phyloP scores from a whole-genome alignment of 2,113 vertebrate species.

The Bujurquina vittata region DNA sequence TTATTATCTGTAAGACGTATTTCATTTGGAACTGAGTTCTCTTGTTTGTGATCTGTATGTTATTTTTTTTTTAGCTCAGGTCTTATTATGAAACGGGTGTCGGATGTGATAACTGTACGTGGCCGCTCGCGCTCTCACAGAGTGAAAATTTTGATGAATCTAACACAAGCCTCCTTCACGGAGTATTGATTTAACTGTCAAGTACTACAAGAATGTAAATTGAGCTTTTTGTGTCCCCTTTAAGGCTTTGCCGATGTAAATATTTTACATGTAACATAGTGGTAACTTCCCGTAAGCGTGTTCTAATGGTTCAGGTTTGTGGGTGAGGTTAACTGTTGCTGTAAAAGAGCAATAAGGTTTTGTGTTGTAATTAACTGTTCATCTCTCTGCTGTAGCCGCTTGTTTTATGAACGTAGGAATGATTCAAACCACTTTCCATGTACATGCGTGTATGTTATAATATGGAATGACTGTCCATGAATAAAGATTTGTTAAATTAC shows the following conservation, averaged over 20 bases:
- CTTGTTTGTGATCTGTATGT: slow-evolving; percentile 46
- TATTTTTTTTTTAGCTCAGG: slow-evolving; percentile 59
- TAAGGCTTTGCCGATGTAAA: slow-evolving; percentile 69
- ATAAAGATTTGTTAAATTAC: slow-evolving; percentile 76
- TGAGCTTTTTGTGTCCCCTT: slow-evolving; percentile 37
- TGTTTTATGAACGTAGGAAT: slow-evolving; percentile 61
- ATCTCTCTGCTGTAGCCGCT: slow-evolving; percentile 69
- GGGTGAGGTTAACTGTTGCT: slow-evolving; percentile 40
- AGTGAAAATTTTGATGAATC: slow-evolving; percentile 11
- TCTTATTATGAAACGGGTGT: slow-evolving; percentile 59
- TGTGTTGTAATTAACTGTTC: slow-evolving; percentile 63
- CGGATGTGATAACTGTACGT: slow-evolving; percentile 45
- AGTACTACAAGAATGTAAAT: slow-evolving; percentile 57
- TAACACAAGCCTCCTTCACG: slow-evolving; percentile 11
- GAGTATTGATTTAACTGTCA: slow-evolving; percentile 35
- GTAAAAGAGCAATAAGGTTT: slow-evolving; percentile 53
- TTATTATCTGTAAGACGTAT: slow-evolving; percentile 22
- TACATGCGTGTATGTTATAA: slow-evolving; percentile 62
- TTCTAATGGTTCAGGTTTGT: slow-evolving; percentile 59
- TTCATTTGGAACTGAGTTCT: slow-evolving; percentile 52
- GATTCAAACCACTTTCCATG: slow-evolving; percentile 69
- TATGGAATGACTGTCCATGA: slow-evolving; percentile 72
- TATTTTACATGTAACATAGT: slow-evolving; percentile 73
- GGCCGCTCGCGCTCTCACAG: slow-evolving; percentile 3
- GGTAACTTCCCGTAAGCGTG: slow-evolving; percentile 58